Percentiles rank a stretch among this genome's conserved stretches.
Conservation (phyloP, 2,888 invertebrate species). For the Elysia crispata region DNA sequence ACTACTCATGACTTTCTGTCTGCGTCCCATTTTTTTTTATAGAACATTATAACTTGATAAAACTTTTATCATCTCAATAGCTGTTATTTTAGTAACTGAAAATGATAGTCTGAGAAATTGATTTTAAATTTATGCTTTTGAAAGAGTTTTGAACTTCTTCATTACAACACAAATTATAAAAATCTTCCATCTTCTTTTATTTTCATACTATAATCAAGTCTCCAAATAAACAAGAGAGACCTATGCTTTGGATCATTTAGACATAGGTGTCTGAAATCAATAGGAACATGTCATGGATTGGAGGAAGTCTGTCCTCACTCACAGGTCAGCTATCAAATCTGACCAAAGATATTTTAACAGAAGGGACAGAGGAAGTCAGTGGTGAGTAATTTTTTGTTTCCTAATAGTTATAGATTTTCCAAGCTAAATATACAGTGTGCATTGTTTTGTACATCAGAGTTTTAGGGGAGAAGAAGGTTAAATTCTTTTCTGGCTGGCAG, state of each 20-base stretch:
- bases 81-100: too few relatives aligned
- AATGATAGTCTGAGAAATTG: too few relatives aligned
- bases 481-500: too few relatives aligned
- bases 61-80: too few relatives aligned
- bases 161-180: too few relatives aligned
- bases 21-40: too few relatives aligned
- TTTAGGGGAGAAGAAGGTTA: too few relatives aligned
- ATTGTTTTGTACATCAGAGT: too few relatives aligned
- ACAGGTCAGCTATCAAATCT: conserved; percentile 91
- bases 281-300: conserved; percentile 72
- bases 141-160: background rate
- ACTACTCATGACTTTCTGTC: too few relatives aligned
- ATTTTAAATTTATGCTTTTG: background rate
- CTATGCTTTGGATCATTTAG: conserved; percentile 1
- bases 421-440: too few relatives aligned
- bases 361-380: conserved; percentile 83
- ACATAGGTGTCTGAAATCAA: background rate
- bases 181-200: background rate
- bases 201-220: background rate
- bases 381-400: conserved; percentile 78
- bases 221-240: background rate
- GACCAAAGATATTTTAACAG: conserved; percentile 92
- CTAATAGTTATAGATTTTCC: too few relatives aligned
- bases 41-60: too few relatives aligned
- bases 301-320: conserved; percentile 79